These are phyloP conservation scores for Drosophila flavopinicola DNA, from an alignment of 2,888 invertebrate species.

Conservation along the genomic window DNA sequence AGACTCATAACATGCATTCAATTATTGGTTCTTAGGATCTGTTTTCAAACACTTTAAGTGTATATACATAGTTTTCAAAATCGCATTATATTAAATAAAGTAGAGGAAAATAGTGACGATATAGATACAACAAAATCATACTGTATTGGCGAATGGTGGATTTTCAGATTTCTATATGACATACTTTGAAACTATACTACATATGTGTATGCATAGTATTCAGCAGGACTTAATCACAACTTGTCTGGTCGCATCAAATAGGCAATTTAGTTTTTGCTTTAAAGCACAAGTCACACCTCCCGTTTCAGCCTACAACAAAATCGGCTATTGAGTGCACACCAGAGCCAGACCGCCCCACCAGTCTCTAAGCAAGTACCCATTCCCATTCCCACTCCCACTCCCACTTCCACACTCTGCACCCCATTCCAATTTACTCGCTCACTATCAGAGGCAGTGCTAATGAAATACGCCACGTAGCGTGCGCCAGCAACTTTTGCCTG, in stretches of 20 bases:
- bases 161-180: no score
- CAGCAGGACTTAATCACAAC: conserved; percentile 27
- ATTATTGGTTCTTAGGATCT: no score
- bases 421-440: conserved; percentile 32
- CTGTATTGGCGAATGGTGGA: no score
- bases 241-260: conserved; percentile 49
- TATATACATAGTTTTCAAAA: no score
- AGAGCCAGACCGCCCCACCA: not conserved
- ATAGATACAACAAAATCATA: no score
- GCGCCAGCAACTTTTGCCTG: conserved; percentile 64
- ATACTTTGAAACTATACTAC: not conserved
- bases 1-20: no score
- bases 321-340: conserved; percentile 47
- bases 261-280: conserved; percentile 53
- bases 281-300: conserved; percentile 51
- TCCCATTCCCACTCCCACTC: not conserved
- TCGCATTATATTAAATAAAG: no score
- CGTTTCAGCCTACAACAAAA: conserved; percentile 52
- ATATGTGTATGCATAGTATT: no score
- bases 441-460: conserved; percentile 71
- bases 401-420: not conserved
- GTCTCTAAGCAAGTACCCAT: conserved; percentile 4
- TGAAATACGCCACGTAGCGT: conserved; percentile 78
- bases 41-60: no score
- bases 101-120: not conserved